Evolutionary conservation across 2,888 invertebrate genomes (phyloP).

Genomic region (Cerceris ruficornis): DNA sequence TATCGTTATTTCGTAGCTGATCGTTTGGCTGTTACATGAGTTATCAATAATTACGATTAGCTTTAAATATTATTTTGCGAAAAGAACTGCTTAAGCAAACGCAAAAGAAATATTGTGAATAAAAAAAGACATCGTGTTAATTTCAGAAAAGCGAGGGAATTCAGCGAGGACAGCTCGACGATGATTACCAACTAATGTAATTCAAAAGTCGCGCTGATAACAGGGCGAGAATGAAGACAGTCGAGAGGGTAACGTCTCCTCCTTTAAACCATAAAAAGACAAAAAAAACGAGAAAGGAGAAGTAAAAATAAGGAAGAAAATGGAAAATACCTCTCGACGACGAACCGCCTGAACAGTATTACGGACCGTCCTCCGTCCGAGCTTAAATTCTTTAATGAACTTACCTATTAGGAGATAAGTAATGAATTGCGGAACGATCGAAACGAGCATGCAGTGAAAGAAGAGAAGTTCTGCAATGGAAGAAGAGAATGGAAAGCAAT

Average conservation of each 20-base stretch:
- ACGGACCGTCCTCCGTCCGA: constrained; percentile 72
- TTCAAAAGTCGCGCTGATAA: constrained; percentile 45
- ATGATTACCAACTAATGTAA: constrained; percentile 64
- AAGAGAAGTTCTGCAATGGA: neutral
- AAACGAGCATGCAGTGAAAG: neutral
- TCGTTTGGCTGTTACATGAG: no score
- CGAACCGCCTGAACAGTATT: constrained; percentile 71
- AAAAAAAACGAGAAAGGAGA: neutral
- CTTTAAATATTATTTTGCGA: no score
- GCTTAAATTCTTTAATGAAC: constrained; percentile 63
- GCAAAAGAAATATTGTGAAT: no score
- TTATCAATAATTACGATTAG: no score
- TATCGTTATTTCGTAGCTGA: no score
- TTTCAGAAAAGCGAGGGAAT: constrained; percentile 65
- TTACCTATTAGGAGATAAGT: constrained; percentile 48
- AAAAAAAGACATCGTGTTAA: constrained; percentile 30
- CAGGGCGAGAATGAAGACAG: constrained; percentile 52
- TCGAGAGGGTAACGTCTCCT: constrained; percentile 36
- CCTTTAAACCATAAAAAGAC: constrained; percentile 16
- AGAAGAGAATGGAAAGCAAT: constrained; percentile 8
- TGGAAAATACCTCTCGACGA: constrained; percentile 51
- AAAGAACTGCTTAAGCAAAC: no score
- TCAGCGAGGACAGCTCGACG: constrained; percentile 46
- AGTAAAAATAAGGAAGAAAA: neutral
- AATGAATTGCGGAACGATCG: constrained; percentile 29